Evolutionary conservation across 2,113 vertebrate genomes (phyloP), one percentile per base, ranked within the genome.

Genomic region (Colistium nudipinnis): DNA sequence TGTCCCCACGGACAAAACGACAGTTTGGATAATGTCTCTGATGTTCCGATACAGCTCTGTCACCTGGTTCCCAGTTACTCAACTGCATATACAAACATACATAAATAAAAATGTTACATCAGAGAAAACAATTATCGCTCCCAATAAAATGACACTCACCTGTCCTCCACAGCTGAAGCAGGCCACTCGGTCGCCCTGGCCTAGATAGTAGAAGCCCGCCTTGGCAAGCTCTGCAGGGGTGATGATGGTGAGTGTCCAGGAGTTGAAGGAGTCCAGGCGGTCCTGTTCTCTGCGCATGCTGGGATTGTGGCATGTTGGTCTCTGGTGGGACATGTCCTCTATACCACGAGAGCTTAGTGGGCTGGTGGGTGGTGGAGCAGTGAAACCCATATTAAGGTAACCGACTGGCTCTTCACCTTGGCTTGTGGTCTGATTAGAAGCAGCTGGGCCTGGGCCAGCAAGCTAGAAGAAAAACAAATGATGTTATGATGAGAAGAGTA

Each of bases 21-120:
- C 98, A 99, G 71, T 89, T 93, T 22, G 98, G 98, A 51, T 98
- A 99, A 81, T 98, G 95, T 31, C 95, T 95, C 64, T 94, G 93
- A 81, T 99, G 98, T 83, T 99, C 97, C 1, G 95, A 94, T 51
- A 96, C 48, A 0, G 97, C 96, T 76, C 95, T 92, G 85, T 99
- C 98, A n/a, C 98, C 96, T 0, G 97, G 96, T 62, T 98, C 96
- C 98, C 98, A 99, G 89, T 98, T 98, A 88, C 93, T 96, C 27
- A 99, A 87, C 62, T 94, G 94, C 8, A 74, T 53, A 64, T 5
- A 2, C 1, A 61, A 51, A 48, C n/a, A n/a, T n/a, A n/a, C n/a
- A n/a, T n/a, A n/a, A n/a, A 31, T 31, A 31, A 5, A 31, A 31
- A 31, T 8, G 30, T 31, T 31, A 7, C 4, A 31, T 31, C 30